Percentiles rank a stretch among this genome's conserved stretches.
Conservation (phyloP, 2,888 invertebrate species). For the Coleophora deauratella region DNA sequence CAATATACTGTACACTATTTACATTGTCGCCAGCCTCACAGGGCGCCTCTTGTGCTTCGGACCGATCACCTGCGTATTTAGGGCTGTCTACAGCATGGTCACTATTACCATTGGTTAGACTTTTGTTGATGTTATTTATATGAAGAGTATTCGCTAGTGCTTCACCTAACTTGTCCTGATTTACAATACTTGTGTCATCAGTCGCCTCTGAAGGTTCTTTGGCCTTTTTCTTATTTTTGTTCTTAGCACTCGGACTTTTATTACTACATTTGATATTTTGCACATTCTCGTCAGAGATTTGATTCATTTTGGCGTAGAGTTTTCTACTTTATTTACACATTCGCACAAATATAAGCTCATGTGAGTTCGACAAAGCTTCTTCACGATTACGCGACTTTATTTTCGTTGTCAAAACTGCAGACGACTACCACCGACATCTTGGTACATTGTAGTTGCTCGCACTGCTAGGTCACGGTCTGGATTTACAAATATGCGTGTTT, state of each 20-base stretch:
- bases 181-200: constrained; percentile 48
- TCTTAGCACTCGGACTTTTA: constrained; percentile 53
- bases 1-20: constrained; percentile 61
- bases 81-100: constrained; percentile 47
- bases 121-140: constrained; percentile 57
- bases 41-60: constrained; percentile 33
- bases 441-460: constrained; percentile 45
- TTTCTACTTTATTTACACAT: constrained; percentile 65
- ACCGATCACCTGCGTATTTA: constrained; percentile 29
- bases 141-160: constrained; percentile 58
- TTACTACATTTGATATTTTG: constrained; percentile 60
- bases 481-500: constrained; percentile 27
- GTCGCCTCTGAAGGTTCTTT: constrained; percentile 59
- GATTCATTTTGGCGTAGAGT: constrained; percentile 56
- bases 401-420: constrained; percentile 63
- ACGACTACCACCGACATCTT: constrained; percentile 70
- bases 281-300: constrained; percentile 53
- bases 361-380: constrained; percentile 41
- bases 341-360: constrained; percentile 51
- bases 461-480: constrained; percentile 26
- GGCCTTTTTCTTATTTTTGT: constrained; percentile 63
- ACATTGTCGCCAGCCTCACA: constrained; percentile 39
- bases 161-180: constrained; percentile 53
- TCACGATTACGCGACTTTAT: constrained; percentile 48
- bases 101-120: constrained; percentile 63